Conservation (phyloP, 2,797 vertebrate species). For the Sebastes ruberrimus region DNA sequence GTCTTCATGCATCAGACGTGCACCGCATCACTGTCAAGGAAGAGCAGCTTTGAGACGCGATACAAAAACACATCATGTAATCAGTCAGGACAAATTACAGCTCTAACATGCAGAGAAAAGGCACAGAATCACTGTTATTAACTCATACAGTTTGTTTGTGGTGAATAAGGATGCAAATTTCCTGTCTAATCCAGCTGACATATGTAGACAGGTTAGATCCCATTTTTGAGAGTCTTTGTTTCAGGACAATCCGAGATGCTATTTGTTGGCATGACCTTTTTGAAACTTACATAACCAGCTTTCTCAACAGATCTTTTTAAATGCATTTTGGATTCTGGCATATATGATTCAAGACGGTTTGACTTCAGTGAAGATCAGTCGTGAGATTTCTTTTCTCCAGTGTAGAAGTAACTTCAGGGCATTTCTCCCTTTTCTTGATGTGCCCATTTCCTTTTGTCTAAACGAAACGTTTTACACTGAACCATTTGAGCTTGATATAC, state of each 20-base stretch:
- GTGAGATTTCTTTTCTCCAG: not conserved
- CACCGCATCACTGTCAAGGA: conserved; percentile 38
- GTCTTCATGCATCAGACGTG: conserved; percentile 7
- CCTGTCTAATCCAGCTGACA: conserved; percentile 12
- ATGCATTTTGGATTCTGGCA: not conserved
- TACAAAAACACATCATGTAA: conserved; percentile 51
- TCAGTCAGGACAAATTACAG: conserved; percentile 49
- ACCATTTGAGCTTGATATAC: not conserved
- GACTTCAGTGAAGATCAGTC: not conserved
- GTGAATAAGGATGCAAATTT: conserved; percentile 20
- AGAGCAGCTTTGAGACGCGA: conserved; percentile 20
- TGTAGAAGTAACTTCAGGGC: not conserved
- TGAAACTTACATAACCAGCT: not conserved
- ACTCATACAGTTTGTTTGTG: conserved; percentile 25
- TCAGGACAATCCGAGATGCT: conserved; percentile 8
- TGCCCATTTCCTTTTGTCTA: not conserved
- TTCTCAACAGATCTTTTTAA: not conserved
- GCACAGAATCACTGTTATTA: conserved; percentile 50
- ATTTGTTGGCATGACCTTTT: conserved; percentile 28
- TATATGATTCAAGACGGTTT: not conserved
- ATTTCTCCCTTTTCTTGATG: not conserved
- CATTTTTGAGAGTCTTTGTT: conserved; percentile 37
- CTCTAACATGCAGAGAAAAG: conserved; percentile 16
- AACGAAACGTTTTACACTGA: conserved; percentile 10
- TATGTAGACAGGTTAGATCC: conserved; percentile 10